Conservation (phyloP, 2,888 invertebrate species). For the Agapetus fuscipes region DNA sequence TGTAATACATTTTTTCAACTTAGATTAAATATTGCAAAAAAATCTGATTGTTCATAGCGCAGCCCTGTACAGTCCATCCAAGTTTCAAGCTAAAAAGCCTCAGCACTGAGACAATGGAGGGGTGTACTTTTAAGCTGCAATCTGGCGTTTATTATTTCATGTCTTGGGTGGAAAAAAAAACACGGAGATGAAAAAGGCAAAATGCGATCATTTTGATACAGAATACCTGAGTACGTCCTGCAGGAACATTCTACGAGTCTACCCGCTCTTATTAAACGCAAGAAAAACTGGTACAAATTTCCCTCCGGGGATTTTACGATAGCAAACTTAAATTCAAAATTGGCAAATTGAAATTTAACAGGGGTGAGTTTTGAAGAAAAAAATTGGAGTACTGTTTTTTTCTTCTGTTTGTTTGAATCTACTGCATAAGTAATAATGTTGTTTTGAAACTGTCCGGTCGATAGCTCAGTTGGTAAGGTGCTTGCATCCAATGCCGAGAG, state of each 20-base stretch:
- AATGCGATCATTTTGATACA: conserved; percentile 6
- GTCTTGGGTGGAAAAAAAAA: conserved; percentile 3
- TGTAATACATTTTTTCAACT: neutral
- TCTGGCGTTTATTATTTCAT: conserved; percentile 14
- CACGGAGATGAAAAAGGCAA: conserved; percentile 3
- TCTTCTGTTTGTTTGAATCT: too few relatives aligned
- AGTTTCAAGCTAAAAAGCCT: conserved; percentile 1
- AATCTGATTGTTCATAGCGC: too few relatives aligned
- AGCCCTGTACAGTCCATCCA: neutral
- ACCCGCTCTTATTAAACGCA: neutral
- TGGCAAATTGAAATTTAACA: neutral
- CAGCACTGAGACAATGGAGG: neutral
- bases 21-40: neutral
- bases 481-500: too few relatives aligned
- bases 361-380: neutral
- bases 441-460: too few relatives aligned
- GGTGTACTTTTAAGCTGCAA: conserved; percentile 11
- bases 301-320: neutral
- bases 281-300: neutral
- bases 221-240: neutral
- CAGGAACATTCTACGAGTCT: neutral
- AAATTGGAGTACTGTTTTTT: too few relatives aligned
- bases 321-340: neutral
- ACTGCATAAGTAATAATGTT: too few relatives aligned
- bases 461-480: too few relatives aligned